Evolutionary conservation across 2,888 invertebrate species (phyloP).

Genomic region (Drosophila robusta): DNA sequence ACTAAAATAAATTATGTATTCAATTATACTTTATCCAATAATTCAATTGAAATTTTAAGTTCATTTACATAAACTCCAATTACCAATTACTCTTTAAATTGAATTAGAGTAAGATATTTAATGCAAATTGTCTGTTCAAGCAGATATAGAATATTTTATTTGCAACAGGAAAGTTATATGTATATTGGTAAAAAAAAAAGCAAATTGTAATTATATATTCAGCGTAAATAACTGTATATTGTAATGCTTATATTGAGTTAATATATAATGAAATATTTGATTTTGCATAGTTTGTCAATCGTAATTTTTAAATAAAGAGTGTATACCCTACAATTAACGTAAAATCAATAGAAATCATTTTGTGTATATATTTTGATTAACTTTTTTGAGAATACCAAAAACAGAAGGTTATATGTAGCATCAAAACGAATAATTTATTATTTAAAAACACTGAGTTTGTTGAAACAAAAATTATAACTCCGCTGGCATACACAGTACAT

Average conservation of each 20-base stretch:
- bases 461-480: background rate
- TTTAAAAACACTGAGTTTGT: background rate
- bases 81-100: constrained; percentile 24
- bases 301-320: constrained; percentile 61
- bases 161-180: constrained; percentile 43
- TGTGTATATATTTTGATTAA: constrained; percentile 11
- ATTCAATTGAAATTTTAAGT: constrained; percentile 21
- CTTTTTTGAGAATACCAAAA: constrained; percentile 7
- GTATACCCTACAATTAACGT: constrained; percentile 46
- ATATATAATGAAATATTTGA: constrained; percentile 45
- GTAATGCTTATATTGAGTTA: constrained; percentile 50
- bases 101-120: constrained; percentile 34
- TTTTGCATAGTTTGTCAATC: constrained; percentile 62
- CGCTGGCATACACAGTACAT: constrained; percentile 4
- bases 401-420: background rate
- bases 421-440: constrained; percentile 1
- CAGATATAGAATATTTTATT: constrained; percentile 55
- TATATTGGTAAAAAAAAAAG: constrained; percentile 48
- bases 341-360: constrained; percentile 24
- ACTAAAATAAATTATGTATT: constrained; percentile 47
- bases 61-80: constrained; percentile 14
- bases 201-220: constrained; percentile 75
- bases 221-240: constrained; percentile 58
- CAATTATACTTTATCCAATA: constrained; percentile 25
- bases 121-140: constrained; percentile 37